Conservation (phyloP, 2,888 invertebrate species). For the Eupithecia tripunctaria region DNA sequence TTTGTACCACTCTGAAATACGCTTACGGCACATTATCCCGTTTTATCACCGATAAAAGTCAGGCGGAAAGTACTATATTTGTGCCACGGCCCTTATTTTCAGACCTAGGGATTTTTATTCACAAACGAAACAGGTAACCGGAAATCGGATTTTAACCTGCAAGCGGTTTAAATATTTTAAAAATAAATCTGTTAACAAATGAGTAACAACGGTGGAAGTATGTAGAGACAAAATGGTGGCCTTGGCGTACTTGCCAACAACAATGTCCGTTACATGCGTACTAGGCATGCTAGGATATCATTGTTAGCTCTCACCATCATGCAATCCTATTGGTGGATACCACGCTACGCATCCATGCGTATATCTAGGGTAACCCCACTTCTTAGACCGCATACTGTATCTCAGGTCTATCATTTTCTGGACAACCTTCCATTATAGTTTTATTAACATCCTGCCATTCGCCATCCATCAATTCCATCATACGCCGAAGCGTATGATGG, state of each 20-base stretch:
- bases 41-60: slow-evolving; percentile 84
- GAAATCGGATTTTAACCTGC: not conserved
- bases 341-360: not conserved
- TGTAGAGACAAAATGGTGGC: not conserved
- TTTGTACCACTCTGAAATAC: slow-evolving; percentile 82
- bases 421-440: not conserved
- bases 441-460: not conserved
- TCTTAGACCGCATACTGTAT: not conserved
- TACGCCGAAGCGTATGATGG: not conserved
- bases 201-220: not conserved
- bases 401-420: not conserved
- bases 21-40: slow-evolving; percentile 81
- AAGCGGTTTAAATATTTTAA: not conserved
- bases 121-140: slow-evolving; percentile 10
- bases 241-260: not conserved
- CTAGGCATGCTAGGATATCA: not conserved
- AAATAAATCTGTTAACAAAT: not conserved
- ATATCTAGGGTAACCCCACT: not conserved
- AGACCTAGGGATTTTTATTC: slow-evolving; percentile 64
- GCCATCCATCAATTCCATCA: too few relatives aligned
- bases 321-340: slow-evolving; percentile 4
- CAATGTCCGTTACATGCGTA: too few relatives aligned
- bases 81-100: slow-evolving; percentile 79
- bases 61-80: slow-evolving; percentile 79
- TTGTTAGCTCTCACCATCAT: not conserved